Base-by-base conservation (phyloP, 1,140 invertebrate genomes). In the Teleogryllus occipitalis region DNA sequence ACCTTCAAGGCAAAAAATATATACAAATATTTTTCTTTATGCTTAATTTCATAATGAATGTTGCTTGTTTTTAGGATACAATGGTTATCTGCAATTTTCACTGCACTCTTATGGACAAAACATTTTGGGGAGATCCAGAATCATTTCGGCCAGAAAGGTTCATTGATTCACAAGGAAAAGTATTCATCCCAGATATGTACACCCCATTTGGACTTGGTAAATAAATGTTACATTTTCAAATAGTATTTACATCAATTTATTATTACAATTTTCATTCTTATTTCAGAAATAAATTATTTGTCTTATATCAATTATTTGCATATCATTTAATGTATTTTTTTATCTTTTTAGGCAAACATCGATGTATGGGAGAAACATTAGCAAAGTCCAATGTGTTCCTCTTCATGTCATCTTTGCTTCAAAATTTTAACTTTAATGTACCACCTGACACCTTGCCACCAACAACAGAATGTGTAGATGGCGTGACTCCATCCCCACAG, bases 341-440 rank as follows among this genome's bases (percentile, higher is more conserved):
- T 75, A 75, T 39, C 14, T 75, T 83, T 82, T 47, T 81, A 92
- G 92, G 92, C 14, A 95, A 93, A 83, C 92, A 93, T 84, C 90
- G 93, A 72, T 98, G 96, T 83, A 92, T 96, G 83, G 96, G 96
- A 12, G 95, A 97, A 87, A 87, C 91, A 22, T 84, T 97, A 77
- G 95, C 95, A 1, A 92, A 91, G 82, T 92, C 93, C 80, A 97
- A 96, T 82, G 88, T 97, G 14, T 97, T 97, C 82, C 84, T 97
- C 22, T 95, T 96, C 83, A 92, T 91, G 7, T 90, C 94, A 5
- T 89, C 91, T 0, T 85, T 97, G 39, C 85, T 97, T 76, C 96
- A 97, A 85, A 90, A 89, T 76, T 96, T 95, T 81, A 90, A 89
- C 7, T 91, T 96, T 83, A 84, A 87, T 4, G 84, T 91, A 0